These are phyloP conservation scores for Ormyrus pomaceus DNA, from an alignment of 2,888 invertebrate genomes.

Conservation along the genomic window DNA sequence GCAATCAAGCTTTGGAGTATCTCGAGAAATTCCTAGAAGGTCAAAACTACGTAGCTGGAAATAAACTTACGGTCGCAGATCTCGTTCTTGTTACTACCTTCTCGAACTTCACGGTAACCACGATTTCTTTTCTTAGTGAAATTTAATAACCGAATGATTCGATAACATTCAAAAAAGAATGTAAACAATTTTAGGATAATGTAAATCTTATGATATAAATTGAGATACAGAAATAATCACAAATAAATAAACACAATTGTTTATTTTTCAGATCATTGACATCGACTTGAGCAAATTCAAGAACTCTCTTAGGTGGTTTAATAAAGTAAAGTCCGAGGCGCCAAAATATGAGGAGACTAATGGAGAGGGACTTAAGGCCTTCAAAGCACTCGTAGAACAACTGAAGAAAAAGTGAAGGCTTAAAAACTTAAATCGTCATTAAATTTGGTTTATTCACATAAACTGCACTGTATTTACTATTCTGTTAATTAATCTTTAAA, in stretches of 20 bases:
- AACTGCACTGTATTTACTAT: conserved; percentile 2
- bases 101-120: conserved; percentile 81
- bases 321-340: conserved; percentile 78
- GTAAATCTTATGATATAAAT: too few relatives aligned
- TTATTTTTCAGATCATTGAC: conserved; percentile 69
- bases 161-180: too few relatives aligned
- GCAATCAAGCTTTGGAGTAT: conserved; percentile 82
- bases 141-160: too few relatives aligned
- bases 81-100: conserved; percentile 82
- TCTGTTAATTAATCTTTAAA: conserved; percentile 5
- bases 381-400: conserved; percentile 64
- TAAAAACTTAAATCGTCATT: not conserved
- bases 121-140: too few relatives aligned
- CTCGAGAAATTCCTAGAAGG: conserved; percentile 85
- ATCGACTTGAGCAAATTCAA: conserved; percentile 83
- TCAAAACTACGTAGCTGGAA: conserved; percentile 84
- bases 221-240: too few relatives aligned
- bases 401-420: conserved; percentile 71
- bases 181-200: too few relatives aligned
- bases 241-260: too few relatives aligned
- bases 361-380: conserved; percentile 63
- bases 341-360: conserved; percentile 78
- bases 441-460: conserved; percentile 25
- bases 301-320: conserved; percentile 82
- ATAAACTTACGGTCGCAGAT: conserved; percentile 87